Evolutionary conservation across 2,888 invertebrate genomes (phyloP).

Genomic region (Oscheius sp.): DNA sequence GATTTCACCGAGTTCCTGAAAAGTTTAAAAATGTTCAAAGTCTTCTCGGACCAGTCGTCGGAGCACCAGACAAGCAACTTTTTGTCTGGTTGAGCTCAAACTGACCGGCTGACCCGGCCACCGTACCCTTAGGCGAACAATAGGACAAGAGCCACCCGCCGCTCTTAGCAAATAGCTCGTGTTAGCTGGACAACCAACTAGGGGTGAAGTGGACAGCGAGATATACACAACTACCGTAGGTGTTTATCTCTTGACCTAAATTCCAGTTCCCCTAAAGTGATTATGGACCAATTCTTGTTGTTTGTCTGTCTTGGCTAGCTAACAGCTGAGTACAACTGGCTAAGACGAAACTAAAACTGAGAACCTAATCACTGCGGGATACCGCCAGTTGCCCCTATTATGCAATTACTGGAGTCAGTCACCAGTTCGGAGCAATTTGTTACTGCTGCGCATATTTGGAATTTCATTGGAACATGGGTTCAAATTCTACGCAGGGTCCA

Average conservation of each 20-base stretch:
- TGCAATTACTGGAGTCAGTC: neutral
- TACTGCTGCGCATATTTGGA: neutral
- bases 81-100: neutral
- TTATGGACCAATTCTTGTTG: neutral
- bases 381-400: conserved; percentile 14
- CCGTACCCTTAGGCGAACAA: conserved; percentile 32
- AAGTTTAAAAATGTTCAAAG: neutral
- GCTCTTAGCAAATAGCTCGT: conserved; percentile 28
- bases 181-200: conserved; percentile 36
- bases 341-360: neutral
- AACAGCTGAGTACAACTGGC: neutral
- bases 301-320: no score
- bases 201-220: conserved; percentile 36
- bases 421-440: neutral
- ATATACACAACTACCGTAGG: conserved; percentile 13
- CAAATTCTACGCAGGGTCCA: no score
- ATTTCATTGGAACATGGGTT: no score
- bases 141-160: conserved; percentile 35
- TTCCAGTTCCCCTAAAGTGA: neutral
- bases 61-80: neutral
- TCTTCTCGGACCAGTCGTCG: no score
- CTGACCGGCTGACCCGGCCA: conserved; percentile 21
- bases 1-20: conserved; percentile 39
- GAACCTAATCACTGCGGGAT: neutral
- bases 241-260: conserved; percentile 28